Base-by-base conservation (phyloP, 2,888 invertebrate species). In the Dynastes grantii region DNA sequence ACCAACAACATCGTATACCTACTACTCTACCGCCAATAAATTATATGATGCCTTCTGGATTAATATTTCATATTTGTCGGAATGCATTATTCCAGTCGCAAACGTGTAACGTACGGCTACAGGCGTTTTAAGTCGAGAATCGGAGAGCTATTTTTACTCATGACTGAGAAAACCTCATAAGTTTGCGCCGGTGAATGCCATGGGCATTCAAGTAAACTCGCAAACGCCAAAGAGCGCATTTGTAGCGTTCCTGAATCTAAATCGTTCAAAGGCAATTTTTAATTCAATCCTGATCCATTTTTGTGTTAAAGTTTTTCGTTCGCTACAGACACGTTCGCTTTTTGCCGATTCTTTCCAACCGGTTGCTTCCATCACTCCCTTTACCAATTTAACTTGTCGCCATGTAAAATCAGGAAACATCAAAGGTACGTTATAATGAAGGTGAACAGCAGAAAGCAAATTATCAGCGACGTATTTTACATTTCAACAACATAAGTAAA, bases 21-120 rank as follows among this genome's bases (percentile, higher is more conserved):
- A 73, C 27, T 61, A 40, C 27, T 61, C 37, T 29, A 68, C 29
- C 29, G 13, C n/a, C 27, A 27, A 61, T 61, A 61, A 75, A 75
- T 75, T 29, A 75, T 61, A 61, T 13, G 49, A 45, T 61, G 27
- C 61, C 61, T 49, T 29, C 29, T 49, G 61, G n/a, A 61, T 75
- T 61, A 73, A 58, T 73, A 73, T 27, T 73, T 73, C 58, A 73
- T 73, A 58, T 73, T 73, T 73, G 40, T 61, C 58, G 49, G 37
- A 71, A 58, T 55, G 55, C 49, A 55, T 71, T 55, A 71, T 55
- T 71, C 55, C 37, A 58, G 40, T 61, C 32, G 40, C 61, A 61
- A 61, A 45, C 73, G 5, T 63, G 40, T 37, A 58, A 55, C 40
- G 49, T 45, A 61, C 11, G 45, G 13, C 22, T 61, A 61, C 45